phyloP scores from a whole-genome alignment of 2,797 vertebrate species.

The Epinephelus malabaricus region DNA sequence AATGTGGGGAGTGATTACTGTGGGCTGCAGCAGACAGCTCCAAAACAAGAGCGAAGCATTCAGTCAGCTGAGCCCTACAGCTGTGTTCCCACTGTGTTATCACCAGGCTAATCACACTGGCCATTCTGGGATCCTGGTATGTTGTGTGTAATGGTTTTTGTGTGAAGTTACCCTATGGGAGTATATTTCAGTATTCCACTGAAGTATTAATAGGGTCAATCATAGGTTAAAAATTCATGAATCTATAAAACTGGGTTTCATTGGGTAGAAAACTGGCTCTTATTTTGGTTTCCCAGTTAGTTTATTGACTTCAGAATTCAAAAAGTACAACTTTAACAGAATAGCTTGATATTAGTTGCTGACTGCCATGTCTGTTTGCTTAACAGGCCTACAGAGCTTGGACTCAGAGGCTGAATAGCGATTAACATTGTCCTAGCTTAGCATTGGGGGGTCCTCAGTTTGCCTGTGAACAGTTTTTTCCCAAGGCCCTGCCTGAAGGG shows the following conservation, averaged over 20 bases:
- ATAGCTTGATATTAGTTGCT: too few species aligned
- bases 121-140: neutral
- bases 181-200: neutral
- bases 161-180: neutral
- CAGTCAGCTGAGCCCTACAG: slow-evolving; percentile 20
- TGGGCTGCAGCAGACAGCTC: slow-evolving; percentile 29
- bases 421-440: too few species aligned
- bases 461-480: too few species aligned
- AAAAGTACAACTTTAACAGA: too few species aligned
- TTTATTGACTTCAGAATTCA: neutral
- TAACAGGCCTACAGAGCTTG: too few species aligned
- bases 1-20: slow-evolving; percentile 24
- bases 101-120: slow-evolving; percentile 25
- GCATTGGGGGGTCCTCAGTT: too few species aligned
- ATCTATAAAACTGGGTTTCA: neutral
- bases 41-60: slow-evolving; percentile 26
- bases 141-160: slow-evolving; percentile 6
- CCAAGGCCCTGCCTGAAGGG: too few species aligned
- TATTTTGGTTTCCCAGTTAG: neutral
- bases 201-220: neutral
- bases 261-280: neutral
- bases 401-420: too few species aligned
- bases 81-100: slow-evolving; percentile 29
- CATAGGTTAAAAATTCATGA: neutral
- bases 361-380: too few species aligned